Evolutionary conservation across 2,113 vertebrate species (phyloP), one percentile per base, ranked within the genome.

Genomic region (Cynocephalus volans): DNA sequence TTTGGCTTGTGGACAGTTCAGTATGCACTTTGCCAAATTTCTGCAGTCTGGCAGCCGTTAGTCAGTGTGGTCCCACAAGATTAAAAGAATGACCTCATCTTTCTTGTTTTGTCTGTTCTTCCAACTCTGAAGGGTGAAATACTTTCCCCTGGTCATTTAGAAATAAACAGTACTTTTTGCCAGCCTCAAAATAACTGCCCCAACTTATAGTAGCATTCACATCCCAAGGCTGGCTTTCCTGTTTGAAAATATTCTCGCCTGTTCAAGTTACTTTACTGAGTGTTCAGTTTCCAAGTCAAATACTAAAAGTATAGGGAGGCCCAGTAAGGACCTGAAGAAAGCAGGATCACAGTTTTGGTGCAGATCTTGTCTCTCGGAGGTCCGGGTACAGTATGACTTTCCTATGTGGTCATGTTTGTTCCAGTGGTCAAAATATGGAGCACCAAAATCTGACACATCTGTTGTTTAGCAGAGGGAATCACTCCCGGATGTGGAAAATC

Each of bases 1-100:
- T 73, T 95, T 50, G 86, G 62, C 62, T 81, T 15, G 0, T 54
- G 33, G 12, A 88, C 12, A 64, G 31, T 80, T 76, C 67, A 41
- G n/a, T 48, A 26, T 73, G 14, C 10, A 60, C 75, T 84, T 77
- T 86, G 79, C 73, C 90, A 89, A 80, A 97, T 81, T 94, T 65
- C 19, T 24, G 83, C 18, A 31, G 12, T 60, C 36, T 80, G 82
- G 28, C 58, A 88, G 33, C 31, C 31, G 72, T 84, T 67, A 88
- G 41, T 33, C 36, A 87, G 24, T 3, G 6, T 88, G 33, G 48
- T 65, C 79, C 75, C 95, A 21, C 54, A 94, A 84, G 64, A 92
- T 96, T 76, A 96, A 77, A 77, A 79, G 75, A 93, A 70, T 56
- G 9, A 75, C 64, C 52, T 88, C 8, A 4, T 64, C 31, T 52